Evolutionary conservation across 2,113 vertebrate species (phyloP).

Genomic region (Papio anubis): DNA sequence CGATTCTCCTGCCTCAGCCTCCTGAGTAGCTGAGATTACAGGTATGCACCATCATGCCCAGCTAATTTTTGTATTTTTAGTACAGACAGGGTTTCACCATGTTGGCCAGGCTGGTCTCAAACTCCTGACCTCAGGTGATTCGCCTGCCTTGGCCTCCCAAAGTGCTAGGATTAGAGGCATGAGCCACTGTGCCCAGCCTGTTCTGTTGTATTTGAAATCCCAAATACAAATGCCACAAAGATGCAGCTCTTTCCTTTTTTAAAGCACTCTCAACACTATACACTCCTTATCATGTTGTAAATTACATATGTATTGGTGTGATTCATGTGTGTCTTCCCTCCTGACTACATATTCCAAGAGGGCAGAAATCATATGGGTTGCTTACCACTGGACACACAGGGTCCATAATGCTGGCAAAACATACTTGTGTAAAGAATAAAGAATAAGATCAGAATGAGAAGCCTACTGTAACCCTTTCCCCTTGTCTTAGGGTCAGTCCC

Average conservation of each 20-base stretch:
- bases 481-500: background rate
- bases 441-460: background rate
- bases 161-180: too few relatives aligned
- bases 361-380: background rate
- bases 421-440: background rate
- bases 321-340: background rate
- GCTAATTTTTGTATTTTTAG: too few relatives aligned
- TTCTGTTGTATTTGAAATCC: background rate
- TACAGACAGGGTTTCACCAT: too few relatives aligned
- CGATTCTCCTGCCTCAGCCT: too few relatives aligned
- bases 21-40: too few relatives aligned
- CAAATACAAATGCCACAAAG: constrained; percentile 6
- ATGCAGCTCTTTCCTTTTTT: background rate
- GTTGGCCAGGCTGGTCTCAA: too few relatives aligned
- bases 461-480: background rate
- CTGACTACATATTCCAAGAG: background rate
- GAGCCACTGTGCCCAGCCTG: too few relatives aligned
- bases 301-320: background rate
- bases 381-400: background rate
- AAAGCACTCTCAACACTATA: background rate
- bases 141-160: too few relatives aligned
- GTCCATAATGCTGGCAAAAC: background rate
- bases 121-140: too few relatives aligned
- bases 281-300: background rate
- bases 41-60: too few relatives aligned